A percentile compares a stretch with the other conserved stretches of the same genome.
These are phyloP conservation scores for Drosophila ogumai DNA, from an alignment of 1,140 invertebrate species.

Conservation along the genomic window DNA sequence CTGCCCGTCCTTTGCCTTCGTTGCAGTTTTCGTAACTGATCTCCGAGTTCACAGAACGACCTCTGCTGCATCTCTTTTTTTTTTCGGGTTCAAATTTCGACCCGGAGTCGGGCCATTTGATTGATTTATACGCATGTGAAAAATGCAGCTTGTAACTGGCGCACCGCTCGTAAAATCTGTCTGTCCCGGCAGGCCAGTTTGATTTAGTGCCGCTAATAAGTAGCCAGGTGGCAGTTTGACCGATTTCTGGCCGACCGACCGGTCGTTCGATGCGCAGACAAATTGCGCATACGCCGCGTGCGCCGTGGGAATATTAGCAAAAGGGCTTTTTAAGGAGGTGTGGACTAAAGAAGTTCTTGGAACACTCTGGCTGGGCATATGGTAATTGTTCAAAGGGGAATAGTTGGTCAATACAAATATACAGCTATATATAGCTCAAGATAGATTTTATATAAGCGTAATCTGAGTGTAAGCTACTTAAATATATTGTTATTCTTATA, in stretches of 20 bases:
- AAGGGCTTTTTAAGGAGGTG: not conserved
- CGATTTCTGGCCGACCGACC: slow-evolving; percentile 21
- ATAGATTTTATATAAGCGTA: too few species aligned
- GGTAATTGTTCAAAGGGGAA: not conserved
- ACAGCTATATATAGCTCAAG: not conserved
- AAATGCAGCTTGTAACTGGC: slow-evolving; percentile 47
- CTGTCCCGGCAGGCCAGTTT: slow-evolving; percentile 34
- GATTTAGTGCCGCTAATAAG: slow-evolving; percentile 60
- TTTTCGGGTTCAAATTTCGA: slow-evolving; percentile 8
- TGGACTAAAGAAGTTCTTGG: slow-evolving; percentile 1
- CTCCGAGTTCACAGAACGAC: slow-evolving; percentile 38
- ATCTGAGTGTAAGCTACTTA: not conserved
- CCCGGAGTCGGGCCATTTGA: slow-evolving; percentile 36
- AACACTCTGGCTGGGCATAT: not conserved
- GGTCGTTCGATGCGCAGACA: slow-evolving; percentile 38
- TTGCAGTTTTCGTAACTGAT: slow-evolving; percentile 37
- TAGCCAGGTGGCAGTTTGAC: slow-evolving; percentile 48
- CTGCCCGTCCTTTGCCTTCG: slow-evolving; percentile 24
- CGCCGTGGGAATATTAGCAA: slow-evolving; percentile 11
- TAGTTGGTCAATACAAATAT: not conserved
- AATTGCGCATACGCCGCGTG: slow-evolving; percentile 66
- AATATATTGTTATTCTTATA: too few species aligned
- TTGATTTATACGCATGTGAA: slow-evolving; percentile 79
- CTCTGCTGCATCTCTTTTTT: slow-evolving; percentile 4
- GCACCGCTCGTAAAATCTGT: slow-evolving; percentile 48